Base-by-base conservation (phyloP, 2,113 vertebrate species). In the Morone saxatilis region DNA sequence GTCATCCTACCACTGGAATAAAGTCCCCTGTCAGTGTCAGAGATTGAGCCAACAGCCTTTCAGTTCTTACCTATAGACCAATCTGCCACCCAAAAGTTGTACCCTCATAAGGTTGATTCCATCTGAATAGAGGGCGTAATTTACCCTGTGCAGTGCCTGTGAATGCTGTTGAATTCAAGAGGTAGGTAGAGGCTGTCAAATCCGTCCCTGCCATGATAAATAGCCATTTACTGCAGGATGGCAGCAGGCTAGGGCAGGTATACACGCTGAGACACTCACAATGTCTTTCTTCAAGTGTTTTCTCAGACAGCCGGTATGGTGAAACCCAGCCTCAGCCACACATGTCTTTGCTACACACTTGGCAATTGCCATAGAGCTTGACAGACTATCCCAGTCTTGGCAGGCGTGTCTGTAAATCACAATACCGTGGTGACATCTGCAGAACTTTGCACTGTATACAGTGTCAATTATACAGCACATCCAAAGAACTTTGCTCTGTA, bases 211-310 rank as follows among this genome's bases (percentile, higher is more conserved):
- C 88, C 88, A 88, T 92, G 91, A 93, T 93, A 93, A 94, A 94
- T 93, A 92, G 89, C 84, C 89, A 91, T 95, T 93, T 93, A 93
- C 86, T 86, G 90, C 87, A 67, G 76, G 83, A 88, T 86, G 91
- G 91, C 91, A 93, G 92, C 87, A 78, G 85, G 88, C 89, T 84
- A 71, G 87, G 84, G 91, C 84, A 91, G 89, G 87, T 88, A 88
- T 78, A 84, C 86, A 80, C 48, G 59, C 81, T 60, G 90, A 90
- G 87, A 88, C 78, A 51, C 84, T 87, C 66, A 53, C 81, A 85
- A 65, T 85, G 87, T 89, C 86, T 90, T 86, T 81, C 80, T 91
- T 77, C 60, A 83, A 91, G 83, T 76, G 87, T 87, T 89, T 90
- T 90, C 86, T 80, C 78, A 89, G 86, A 92, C 87, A 92, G 89